A percentile compares a stretch with the other conserved stretches of the same genome.
Conservation (phyloP, 1,140 invertebrate species). For the Nomia melanderi region DNA sequence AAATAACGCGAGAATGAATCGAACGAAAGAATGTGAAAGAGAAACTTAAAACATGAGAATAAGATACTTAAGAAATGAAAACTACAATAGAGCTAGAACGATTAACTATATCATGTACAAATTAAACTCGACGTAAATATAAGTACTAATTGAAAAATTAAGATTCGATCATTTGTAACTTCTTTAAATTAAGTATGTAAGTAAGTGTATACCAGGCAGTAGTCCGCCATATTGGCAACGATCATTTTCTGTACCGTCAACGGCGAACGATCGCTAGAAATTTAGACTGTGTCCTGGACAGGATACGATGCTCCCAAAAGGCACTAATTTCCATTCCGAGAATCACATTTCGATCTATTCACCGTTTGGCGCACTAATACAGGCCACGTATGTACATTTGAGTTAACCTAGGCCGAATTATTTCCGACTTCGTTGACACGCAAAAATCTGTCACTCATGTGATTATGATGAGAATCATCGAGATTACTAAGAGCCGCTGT, state of each 20-base stretch:
- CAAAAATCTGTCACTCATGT: not conserved
- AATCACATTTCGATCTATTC: conserved; percentile 38
- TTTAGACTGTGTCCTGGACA: conserved; percentile 30
- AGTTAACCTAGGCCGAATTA: conserved; percentile 47
- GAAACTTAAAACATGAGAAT: not conserved
- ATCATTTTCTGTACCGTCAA: not conserved
- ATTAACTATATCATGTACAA: conserved; percentile 22
- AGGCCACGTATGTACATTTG: conserved; percentile 48
- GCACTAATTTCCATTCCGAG: conserved; percentile 57
- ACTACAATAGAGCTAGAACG: not conserved
- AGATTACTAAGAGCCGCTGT: conserved; percentile 60
- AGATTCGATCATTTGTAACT: not conserved
- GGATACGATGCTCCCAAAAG: conserved; percentile 43
- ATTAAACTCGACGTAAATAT: conserved; percentile 11
- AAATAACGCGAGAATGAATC: not conserved
- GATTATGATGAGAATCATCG: conserved; percentile 10
- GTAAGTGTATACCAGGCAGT: not conserved
- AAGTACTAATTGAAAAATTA: conserved; percentile 1
- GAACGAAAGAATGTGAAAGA: conserved; percentile 4
- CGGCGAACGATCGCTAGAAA: conserved; percentile 6
- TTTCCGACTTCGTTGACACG: conserved; percentile 21
- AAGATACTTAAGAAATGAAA: not conserved
- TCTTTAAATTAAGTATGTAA: not conserved
- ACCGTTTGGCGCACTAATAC: not conserved
- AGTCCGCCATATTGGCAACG: not conserved